Conservation (phyloP, 2,797 vertebrate genomes). For the Stomatorhinus walkeri region DNA sequence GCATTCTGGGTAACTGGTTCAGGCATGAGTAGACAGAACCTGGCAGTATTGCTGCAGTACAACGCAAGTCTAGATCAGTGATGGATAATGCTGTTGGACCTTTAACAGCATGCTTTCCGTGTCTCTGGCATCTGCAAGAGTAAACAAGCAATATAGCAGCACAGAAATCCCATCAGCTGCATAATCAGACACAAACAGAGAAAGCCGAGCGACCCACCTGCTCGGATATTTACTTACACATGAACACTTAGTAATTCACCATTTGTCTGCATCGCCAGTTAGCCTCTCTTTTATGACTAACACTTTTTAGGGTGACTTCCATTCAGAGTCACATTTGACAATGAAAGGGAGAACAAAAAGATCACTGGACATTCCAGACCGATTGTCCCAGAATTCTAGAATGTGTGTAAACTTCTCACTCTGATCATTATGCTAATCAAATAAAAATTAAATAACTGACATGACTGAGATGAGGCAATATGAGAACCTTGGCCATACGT, state of each 20-base stretch:
- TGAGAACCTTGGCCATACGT: neutral
- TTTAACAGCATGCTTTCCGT: neutral
- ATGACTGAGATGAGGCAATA: neutral
- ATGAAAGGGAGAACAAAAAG: neutral
- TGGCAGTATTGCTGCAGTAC: neutral
- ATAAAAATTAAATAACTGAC: neutral
- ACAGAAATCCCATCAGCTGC: neutral
- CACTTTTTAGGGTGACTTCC: neutral
- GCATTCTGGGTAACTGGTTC: conserved; percentile 13
- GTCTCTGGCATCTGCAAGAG: neutral
- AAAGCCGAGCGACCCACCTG: neutral
- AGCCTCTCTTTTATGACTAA: neutral
- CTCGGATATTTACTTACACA: neutral
- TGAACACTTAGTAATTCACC: neutral
- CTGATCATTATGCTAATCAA: neutral
- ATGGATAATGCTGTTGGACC: neutral
- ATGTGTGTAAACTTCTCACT: neutral
- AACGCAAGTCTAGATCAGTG: neutral
- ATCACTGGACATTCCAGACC: neutral
- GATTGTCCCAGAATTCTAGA: neutral
- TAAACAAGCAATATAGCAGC: neutral
- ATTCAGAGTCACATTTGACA: neutral
- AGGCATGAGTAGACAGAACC: neutral
- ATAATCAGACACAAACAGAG: neutral
- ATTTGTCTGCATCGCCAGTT: neutral